A percentile compares a stretch with the other conserved stretches of the same genome.
These are phyloP conservation scores for Pampusana beccarii DNA, from an alignment of 2,113 vertebrate genomes.

Conservation along the genomic window DNA sequence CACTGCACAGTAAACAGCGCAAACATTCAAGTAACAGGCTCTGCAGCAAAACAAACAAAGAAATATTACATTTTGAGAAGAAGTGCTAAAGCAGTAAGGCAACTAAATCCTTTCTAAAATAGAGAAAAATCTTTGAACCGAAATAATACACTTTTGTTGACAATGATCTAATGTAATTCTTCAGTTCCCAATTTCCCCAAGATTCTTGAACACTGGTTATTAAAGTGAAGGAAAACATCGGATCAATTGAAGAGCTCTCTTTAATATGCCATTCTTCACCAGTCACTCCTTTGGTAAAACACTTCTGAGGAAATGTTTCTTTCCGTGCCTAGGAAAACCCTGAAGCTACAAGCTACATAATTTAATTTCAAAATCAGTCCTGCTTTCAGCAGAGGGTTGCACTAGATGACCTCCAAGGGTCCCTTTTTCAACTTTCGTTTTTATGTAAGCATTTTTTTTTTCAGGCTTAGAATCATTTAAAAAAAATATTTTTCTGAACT, in stretches of 20 bases:
- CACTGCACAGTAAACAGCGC: not conserved
- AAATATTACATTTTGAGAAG: not conserved
- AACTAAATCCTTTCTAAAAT: not conserved
- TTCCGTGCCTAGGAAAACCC: not conserved
- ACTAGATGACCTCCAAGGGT: not conserved
- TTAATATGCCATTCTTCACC: not conserved
- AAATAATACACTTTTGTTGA: not conserved
- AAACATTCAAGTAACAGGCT: not conserved
- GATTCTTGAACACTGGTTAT: not conserved
- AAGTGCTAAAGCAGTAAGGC: not conserved
- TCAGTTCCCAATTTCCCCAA: not conserved
- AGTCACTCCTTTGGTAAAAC: not conserved
- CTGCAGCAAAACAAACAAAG: not conserved
- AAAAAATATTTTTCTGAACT: not conserved
- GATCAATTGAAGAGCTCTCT: not conserved
- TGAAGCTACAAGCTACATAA: not conserved
- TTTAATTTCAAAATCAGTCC: not conserved
- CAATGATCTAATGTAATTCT: not conserved
- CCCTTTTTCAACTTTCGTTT: not conserved
- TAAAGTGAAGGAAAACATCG: not conserved
- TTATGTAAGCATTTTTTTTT: not conserved
- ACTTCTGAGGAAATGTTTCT: not conserved
- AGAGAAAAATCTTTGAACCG: not conserved
- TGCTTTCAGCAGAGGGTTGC: not conserved
- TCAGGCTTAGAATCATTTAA: not conserved